Percentiles rank a stretch among this genome's conserved stretches.
phyloP scores from a whole-genome alignment of 2,888 invertebrate genomes.

The Pollenia angustigena region DNA sequence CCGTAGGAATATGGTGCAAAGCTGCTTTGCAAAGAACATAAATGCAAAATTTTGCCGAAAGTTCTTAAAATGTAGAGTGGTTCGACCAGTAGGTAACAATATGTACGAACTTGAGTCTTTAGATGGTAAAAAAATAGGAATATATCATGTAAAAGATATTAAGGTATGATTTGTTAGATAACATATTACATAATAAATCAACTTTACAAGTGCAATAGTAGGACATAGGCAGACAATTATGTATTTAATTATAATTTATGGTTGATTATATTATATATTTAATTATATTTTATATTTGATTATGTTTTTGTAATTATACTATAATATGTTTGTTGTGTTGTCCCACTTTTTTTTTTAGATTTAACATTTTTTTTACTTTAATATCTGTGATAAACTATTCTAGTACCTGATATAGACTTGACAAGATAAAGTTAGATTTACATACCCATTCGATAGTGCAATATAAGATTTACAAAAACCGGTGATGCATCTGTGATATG shows the following conservation, averaged over 20 bases:
- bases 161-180: too few relatives aligned
- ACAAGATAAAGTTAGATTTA: neutral
- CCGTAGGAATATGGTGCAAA: neutral
- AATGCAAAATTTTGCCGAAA: neutral
- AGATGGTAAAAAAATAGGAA: too few relatives aligned
- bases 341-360: neutral
- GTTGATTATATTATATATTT: too few relatives aligned
- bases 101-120: too few relatives aligned
- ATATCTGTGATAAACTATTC: neutral
- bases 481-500: too few relatives aligned
- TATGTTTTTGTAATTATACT: neutral
- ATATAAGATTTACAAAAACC: too few relatives aligned
- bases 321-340: neutral
- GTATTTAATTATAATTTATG: too few relatives aligned
- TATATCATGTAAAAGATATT: too few relatives aligned
- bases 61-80: neutral
- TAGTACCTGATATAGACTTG: neutral
- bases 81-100: neutral
- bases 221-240: too few relatives aligned
- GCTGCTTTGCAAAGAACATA: neutral
- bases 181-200: too few relatives aligned
- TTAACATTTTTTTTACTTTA: neutral
- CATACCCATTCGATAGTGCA: too few relatives aligned
- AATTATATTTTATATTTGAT: too few relatives aligned
- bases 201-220: neutral